A percentile compares a stretch with the other conserved stretches of the same genome.
These are phyloP conservation scores for Perca flavescens DNA, from an alignment of 2,113 vertebrate genomes.

Conservation along the genomic window DNA sequence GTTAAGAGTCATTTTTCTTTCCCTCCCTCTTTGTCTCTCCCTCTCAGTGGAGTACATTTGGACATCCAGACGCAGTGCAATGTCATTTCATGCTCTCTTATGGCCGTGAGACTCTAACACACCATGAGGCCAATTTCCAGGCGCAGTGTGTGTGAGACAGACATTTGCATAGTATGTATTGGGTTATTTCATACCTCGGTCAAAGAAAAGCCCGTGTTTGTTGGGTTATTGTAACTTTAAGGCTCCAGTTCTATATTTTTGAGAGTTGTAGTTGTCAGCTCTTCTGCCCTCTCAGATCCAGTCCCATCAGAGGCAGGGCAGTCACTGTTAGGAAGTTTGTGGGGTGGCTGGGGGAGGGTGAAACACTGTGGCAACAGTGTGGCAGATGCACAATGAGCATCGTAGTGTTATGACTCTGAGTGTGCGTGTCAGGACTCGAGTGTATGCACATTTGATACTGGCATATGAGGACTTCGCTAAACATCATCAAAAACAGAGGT, in stretches of 20 bases:
- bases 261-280: conserved; percentile 30
- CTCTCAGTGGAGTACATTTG: conserved; percentile 20
- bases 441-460: conserved; percentile 35
- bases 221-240: conserved; percentile 20
- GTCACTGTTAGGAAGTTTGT: conserved; percentile 35
- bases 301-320: conserved; percentile 56
- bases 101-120: conserved; percentile 27
- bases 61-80: conserved; percentile 41
- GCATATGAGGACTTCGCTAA: conserved; percentile 23
- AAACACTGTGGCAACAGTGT: conserved; percentile 49
- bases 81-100: conserved; percentile 49
- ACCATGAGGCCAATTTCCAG: conserved; percentile 54
- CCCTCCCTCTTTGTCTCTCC: conserved; percentile 4
- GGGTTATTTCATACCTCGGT: conserved; percentile 26
- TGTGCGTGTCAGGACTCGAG: conserved; percentile 25
- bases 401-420: conserved; percentile 44
- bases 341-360: conserved; percentile 28
- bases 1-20: conserved; percentile 52
- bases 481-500: conserved; percentile 36
- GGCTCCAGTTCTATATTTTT: conserved; percentile 18
- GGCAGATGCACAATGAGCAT: conserved; percentile 61
- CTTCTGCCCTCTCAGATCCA: conserved; percentile 57
- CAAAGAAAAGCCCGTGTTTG: not conserved
- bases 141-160: not conserved
- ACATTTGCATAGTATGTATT: conserved; percentile 26